Evolutionary conservation across 2,113 vertebrate species (phyloP).

Genomic region (Hoplias malabaricus): DNA sequence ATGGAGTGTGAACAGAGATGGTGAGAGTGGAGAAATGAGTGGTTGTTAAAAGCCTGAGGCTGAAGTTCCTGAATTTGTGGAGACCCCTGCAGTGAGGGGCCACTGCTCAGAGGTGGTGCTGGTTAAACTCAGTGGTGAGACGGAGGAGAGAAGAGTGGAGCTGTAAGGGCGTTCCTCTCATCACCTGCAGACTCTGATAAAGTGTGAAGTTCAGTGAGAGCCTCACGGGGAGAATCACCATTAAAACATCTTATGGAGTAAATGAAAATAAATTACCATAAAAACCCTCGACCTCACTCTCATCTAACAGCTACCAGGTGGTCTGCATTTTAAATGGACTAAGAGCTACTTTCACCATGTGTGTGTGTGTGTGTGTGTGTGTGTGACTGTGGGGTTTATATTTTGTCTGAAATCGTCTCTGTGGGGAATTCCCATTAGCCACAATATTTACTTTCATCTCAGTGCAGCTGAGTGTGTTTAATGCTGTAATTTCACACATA

Average conservation of each 20-base stretch:
- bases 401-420: constrained; percentile 12
- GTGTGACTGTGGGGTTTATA: not conserved
- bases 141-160: not conserved
- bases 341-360: constrained; percentile 17
- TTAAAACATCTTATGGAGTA: constrained; percentile 38
- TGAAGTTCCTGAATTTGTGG: no score
- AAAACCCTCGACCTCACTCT: constrained; percentile 38
- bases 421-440: constrained; percentile 33
- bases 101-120: not conserved
- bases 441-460: constrained; percentile 11
- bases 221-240: constrained; percentile 22
- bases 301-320: constrained; percentile 40
- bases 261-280: constrained; percentile 43
- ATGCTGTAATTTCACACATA: not conserved
- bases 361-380: constrained; percentile 28
- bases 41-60: no score
- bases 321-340: constrained; percentile 33
- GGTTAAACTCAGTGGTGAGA: not conserved
- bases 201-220: constrained; percentile 1
- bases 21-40: no score
- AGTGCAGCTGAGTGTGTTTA: constrained; percentile 2
- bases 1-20: no score
- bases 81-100: not conserved
- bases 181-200: not conserved
- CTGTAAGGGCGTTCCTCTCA: not conserved